Evolutionary conservation across 1,140 invertebrate species (phyloP).

Genomic region (Papilio polyxenes): DNA sequence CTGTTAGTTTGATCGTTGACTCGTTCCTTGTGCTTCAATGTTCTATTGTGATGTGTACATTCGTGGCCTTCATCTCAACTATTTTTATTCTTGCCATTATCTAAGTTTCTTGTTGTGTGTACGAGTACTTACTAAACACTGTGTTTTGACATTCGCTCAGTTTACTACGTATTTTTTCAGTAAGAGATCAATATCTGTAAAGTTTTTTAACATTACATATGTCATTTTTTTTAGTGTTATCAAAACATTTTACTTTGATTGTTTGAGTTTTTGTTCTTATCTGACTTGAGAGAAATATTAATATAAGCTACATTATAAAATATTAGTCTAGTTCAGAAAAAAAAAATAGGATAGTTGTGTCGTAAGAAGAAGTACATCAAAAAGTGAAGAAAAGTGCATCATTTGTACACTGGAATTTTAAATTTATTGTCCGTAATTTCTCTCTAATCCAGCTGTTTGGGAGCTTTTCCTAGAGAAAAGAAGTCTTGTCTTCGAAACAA

Average conservation of each 20-base stretch:
- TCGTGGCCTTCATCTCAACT: conserved; percentile 58
- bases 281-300: background rate
- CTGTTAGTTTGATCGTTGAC: conserved; percentile 49
- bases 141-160: background rate
- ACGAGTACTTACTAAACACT: background rate
- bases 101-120: conserved; percentile 21
- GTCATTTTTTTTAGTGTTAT: no score
- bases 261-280: no score
- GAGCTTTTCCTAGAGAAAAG: no score
- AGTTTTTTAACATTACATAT: background rate
- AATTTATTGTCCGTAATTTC: no score
- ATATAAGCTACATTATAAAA: no score
- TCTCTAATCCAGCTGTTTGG: no score
- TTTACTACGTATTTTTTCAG: background rate
- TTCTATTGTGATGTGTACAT: conserved; percentile 62
- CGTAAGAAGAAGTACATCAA: no score
- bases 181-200: background rate
- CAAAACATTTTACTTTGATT: no score
- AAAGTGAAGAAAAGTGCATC: no score
- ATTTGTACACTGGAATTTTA: no score
- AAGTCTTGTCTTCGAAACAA: background rate
- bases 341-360: no score
- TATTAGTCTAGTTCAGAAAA: no score
- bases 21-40: conserved; percentile 52
- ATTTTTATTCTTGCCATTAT: conserved; percentile 49